Evolutionary conservation across 2,113 vertebrate species (phyloP), one percentile per base, ranked within the genome.

Genomic region (Bubo scandiacus): DNA sequence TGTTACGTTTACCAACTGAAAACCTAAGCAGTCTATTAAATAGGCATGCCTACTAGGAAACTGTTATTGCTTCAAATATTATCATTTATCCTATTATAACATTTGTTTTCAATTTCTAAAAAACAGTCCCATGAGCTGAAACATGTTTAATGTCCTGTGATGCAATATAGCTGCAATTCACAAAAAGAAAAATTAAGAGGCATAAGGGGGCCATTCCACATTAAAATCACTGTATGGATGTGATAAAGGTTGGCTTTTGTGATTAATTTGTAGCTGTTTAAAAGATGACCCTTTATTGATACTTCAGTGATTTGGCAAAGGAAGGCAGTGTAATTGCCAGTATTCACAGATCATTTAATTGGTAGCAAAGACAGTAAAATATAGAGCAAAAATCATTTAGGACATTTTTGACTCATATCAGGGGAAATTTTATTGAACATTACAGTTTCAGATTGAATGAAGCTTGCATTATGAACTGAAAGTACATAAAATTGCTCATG

Each of bases 81-180:
- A 96, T 94, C 90, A 97, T 97, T 96, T 97, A 97, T 90, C 88
- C 96, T 94, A 96, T 96, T 98, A 97, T 86, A 97, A 98, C 97
- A 98, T 98, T 99, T 98, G 98, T 98, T 99, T 99, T 98, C 98
- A 98, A 98, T 98, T 98, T 99, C 97, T 97, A 93, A 97, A 97
- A 98, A 94, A 98, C 97, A 97, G 94, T 96, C 98, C 97, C 97
- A 86, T 1, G 92, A 98, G 98, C 91, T 97, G 89, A 98, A 98
- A 98, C 96, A 97, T 98, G 98, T 77, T 98, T 98, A 99, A 99
- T 98, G 98, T 98, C 98, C 98, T 97, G 83, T 98, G 97, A 97
- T 98, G 97, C 55, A 92, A 96, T 98, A 98, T 86, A 96, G 81
- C 92, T 96, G 92, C 85, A 98, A 97, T 97, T 96, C 94, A 95